Base-by-base conservation (phyloP, 1,140 invertebrate genomes). In the Augochlora pura region DNA sequence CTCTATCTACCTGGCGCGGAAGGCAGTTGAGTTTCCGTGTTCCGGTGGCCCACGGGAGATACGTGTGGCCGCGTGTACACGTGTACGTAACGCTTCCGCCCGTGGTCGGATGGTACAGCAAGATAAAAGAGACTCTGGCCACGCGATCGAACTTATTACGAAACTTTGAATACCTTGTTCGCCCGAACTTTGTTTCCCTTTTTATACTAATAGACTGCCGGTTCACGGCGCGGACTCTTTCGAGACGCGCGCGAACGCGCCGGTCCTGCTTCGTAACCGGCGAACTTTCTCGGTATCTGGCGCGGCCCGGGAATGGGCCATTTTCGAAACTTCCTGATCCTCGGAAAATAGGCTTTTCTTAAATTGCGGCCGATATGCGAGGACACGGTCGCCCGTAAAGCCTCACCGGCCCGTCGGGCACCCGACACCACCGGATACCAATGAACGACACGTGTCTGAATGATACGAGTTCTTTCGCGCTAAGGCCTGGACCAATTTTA, bases 131-230 rank as follows among this genome's bases (percentile, higher is more conserved):
- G 39, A 60, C 27, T 9, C 42, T 14, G 8, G 18, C 23, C 39
- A 23, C 38, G 42, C 42, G 83, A 75, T 74, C 73, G 14, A 74
- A 62, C 73, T 81, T 84, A 81, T 85, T 81, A 78, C 57, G 64
- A 77, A 85, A 85, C 78, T 85, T 85, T 80, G 52, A 69, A 60
- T 62, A 77, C 25, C 54, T 39, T 32, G 65, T 23, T 49, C 74
- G 52, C 8, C 21, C 3, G 23, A 76, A 76, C n/a, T 59, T 68
- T 27, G 54, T 49, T 46, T 46, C 25, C 25, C 39, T 62, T 66
- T 57, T 54, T 65, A 27, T 38, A 38, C 74, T 77, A 38, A 77
- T 38, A 77, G 38, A 59, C 25, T 59, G 25, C 21, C 54, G 49
- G 71, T n/a, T 38, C 23, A 25, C 25, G n/a, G 25, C 39, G 25